Base-by-base conservation (phyloP, 1,140 invertebrate genomes). In the Cepaea nemoralis region DNA sequence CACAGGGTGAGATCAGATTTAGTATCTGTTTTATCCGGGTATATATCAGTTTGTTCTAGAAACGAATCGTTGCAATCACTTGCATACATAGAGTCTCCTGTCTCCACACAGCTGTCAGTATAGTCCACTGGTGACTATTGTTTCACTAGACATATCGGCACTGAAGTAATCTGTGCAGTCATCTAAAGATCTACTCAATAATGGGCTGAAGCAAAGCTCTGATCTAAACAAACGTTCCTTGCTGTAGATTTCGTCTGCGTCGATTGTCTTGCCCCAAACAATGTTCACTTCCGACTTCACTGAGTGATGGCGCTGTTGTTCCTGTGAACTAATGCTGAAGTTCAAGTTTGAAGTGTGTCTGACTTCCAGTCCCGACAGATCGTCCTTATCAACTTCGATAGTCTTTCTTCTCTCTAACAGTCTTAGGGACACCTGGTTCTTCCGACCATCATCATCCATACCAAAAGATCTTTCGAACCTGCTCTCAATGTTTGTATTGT, bases 71-170 rank as follows among this genome's bases (percentile, higher is more conserved):
- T 67, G 1, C 33, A 77, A 16, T 77, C 76, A 67, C 76, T 77
- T 27, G 59, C 42, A 40, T 77, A 66, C 45, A 76, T 59, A n/a
- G 50, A 76, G 35, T 76, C 74, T 10, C 74, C 50, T 35, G 50
- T 42, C 31, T 42, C 39, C 27, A 71, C 69, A 71, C 5, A 71
- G 10, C 14, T 37, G 6, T 71, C 69, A 40, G 6, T 37, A 24
- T 39, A 75, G 71, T 50, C n/a, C 45, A 40, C 27, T 35, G 42
- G 71, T 75, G 39, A 75, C 33, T 12, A 50, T 14, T 33, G 45
- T 39, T 33, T 55, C 74, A 45, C 6, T 76, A n/a, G 45, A 76
- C 45, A 50, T 50, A 48, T 76, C 74, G 27, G 45, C 42, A 59
- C 45, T 76, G 45, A 40, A 76, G 39, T 73, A 40, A 27, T 73